Percentiles rank a stretch among this genome's conserved stretches.
Conservation (phyloP, 2,113 vertebrate genomes). For the Salvelinus namaycush region DNA sequence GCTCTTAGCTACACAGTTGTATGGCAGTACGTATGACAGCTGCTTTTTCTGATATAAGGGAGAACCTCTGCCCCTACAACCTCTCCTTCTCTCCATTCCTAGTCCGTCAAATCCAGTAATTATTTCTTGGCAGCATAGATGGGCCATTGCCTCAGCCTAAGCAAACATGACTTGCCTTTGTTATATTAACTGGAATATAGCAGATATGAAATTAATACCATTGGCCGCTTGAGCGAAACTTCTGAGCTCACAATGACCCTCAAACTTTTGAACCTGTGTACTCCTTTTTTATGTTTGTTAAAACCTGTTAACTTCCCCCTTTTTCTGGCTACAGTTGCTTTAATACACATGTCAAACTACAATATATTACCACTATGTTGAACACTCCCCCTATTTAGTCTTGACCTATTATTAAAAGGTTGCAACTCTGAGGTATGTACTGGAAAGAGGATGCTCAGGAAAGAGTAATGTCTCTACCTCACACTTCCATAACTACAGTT, state of each 20-base stretch:
- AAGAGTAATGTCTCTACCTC: no score
- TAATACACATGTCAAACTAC: not conserved
- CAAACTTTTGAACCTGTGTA: slow-evolving; percentile 34
- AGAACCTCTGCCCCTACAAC: slow-evolving; percentile 20
- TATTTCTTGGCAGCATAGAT: slow-evolving; percentile 37
- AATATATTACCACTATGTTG: no score
- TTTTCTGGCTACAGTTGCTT: not conserved
- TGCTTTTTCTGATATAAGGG: slow-evolving; percentile 17
- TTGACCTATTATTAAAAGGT: no score
- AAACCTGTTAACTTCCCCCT: not conserved
- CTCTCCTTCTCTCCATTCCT: slow-evolving; percentile 29
- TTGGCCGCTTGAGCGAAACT: not conserved
- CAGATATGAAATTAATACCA: slow-evolving; percentile 24
- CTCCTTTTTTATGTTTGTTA: not conserved
- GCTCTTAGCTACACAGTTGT: no score
- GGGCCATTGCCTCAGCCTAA: slow-evolving; percentile 29
- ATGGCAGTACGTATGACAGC: not conserved
- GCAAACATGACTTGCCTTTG: slow-evolving; percentile 45
- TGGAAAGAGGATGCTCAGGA: no score
- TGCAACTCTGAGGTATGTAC: no score
- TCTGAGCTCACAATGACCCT: slow-evolving; percentile 16
- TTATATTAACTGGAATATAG: slow-evolving; percentile 38
- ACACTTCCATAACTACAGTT: no score
- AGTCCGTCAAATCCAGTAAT: slow-evolving; percentile 40
- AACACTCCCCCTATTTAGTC: no score